Conservation (phyloP, 92 coral and sea anemone genomes). For the Epizoanthus illoricatus region DNA sequence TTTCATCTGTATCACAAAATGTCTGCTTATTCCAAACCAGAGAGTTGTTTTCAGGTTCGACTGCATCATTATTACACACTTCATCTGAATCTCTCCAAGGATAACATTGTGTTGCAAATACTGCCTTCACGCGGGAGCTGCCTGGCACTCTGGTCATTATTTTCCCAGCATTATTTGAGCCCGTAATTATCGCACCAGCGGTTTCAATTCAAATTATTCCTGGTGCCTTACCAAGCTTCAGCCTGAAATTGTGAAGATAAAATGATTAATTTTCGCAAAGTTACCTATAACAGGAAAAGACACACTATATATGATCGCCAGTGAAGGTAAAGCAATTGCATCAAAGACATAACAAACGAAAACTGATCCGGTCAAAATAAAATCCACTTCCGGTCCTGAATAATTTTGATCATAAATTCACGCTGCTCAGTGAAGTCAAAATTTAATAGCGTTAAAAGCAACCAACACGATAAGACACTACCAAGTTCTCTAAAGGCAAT, state of each 20-base stretch:
- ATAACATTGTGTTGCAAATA: not conserved
- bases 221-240: not conserved
- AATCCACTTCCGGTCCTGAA: conserved; percentile 17
- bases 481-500: not conserved
- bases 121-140: not conserved
- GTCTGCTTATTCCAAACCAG: not conserved
- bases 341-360: not conserved
- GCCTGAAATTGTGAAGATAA: conserved; percentile 8
- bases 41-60: not conserved
- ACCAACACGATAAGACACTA: not conserved
- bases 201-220: not conserved
- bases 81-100: not conserved
- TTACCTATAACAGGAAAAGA: not conserved
- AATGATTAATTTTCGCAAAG: not conserved
- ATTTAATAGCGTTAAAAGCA: too few relatives aligned
- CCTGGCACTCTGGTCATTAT: not conserved
- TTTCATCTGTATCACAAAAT: not conserved
- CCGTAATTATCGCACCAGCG: conserved; percentile 29
- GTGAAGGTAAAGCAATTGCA: not conserved
- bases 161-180: conserved; percentile 24
- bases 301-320: not conserved
- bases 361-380: not conserved
- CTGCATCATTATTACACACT: not conserved
- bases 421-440: not conserved
- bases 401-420: not conserved